Percentiles rank a stretch among this genome's conserved stretches.
These are phyloP conservation scores for Stenodera caucasica DNA, from an alignment of 2,888 invertebrate genomes.

Conservation along the genomic window DNA sequence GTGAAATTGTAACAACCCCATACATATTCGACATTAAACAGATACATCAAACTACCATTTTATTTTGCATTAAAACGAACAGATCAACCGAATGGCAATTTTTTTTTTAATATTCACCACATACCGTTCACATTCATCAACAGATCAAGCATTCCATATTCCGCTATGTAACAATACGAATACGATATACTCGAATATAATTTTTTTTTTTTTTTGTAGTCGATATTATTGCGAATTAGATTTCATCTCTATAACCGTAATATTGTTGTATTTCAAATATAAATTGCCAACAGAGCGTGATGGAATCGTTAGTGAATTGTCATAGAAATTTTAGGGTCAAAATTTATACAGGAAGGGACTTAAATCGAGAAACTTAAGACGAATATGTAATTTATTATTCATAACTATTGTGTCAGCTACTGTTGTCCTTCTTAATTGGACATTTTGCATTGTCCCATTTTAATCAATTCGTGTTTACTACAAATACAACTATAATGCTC, in stretches of 20 bases:
- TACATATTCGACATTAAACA: constrained; percentile 12
- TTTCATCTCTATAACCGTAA: no score
- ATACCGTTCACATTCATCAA: not conserved
- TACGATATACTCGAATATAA: not conserved
- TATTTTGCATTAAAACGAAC: not conserved
- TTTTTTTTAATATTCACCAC: not conserved
- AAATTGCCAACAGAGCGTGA: no score
- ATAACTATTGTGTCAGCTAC: constrained; percentile 18
- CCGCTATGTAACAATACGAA: not conserved
- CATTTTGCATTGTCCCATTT: not conserved
- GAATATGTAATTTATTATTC: constrained; percentile 26
- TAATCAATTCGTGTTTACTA: not conserved
- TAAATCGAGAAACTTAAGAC: constrained; percentile 8
- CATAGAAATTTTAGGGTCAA: constrained; percentile 26
- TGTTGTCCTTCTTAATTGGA: not conserved
- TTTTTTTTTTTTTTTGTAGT: no score
- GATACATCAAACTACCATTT: constrained; percentile 2
- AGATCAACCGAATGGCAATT: not conserved
- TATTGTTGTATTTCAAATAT: no score
- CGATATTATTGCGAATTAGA: no score
- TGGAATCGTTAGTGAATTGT: constrained; percentile 1
- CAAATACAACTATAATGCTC: not conserved
- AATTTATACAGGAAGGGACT: constrained; percentile 25
- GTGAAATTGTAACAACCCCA: constrained; percentile 19
- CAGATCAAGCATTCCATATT: not conserved